Evolutionary conservation across 1,140 invertebrate genomes (phyloP), one percentile per base, ranked within the genome.

Genomic region (Protaetia brevitarsis): DNA sequence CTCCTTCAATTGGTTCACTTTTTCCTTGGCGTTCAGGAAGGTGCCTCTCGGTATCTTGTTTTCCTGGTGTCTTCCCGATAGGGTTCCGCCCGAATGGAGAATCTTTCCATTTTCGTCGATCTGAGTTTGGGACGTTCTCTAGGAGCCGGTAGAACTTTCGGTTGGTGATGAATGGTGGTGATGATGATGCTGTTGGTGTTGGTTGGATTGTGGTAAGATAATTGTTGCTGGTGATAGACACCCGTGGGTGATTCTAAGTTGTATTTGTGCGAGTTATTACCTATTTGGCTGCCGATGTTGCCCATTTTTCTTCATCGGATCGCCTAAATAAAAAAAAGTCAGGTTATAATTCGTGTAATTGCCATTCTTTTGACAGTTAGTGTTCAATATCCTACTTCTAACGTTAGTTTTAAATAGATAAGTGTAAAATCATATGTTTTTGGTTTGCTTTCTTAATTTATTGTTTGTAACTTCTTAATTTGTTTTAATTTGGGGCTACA

Each of bases 81-180:
- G 88, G 64, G 91, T 92, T 10, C 90, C 91, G 5, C 89, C 89
- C 10, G 87, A 87, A 64, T 90, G 89, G 30, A 93, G 79, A 69
- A 92, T 90, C 68, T 85, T 86, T 19, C 90, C 91, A 80, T 93
- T 93, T 75, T 90, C 85, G 90, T 93, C 56, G 85, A 83, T 31
- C 89, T 83, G 29, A 92, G 77, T 36, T 85, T 81, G 11, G 86
- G 84, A 3, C 83, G 81, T 61, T 31, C 84, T 78, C 62, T 45
- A 21, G 63, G 76, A 37, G 86, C 83, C 0, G 89, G 90, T 2
- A 93, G 77, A 5, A 91, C 89, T 81, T 90, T 86, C 37, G n/a
- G n/a, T n/a, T n/a, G n/a, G n/a, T n/a, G n/a, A n/a, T n/a, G n/a
- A n/a, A n/a, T n/a, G n/a, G n/a, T n/a, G n/a, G n/a, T n/a, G n/a